Conservation (phyloP, 2,113 vertebrate genomes). For the Sinocyclocheilus maitianheensis region DNA sequence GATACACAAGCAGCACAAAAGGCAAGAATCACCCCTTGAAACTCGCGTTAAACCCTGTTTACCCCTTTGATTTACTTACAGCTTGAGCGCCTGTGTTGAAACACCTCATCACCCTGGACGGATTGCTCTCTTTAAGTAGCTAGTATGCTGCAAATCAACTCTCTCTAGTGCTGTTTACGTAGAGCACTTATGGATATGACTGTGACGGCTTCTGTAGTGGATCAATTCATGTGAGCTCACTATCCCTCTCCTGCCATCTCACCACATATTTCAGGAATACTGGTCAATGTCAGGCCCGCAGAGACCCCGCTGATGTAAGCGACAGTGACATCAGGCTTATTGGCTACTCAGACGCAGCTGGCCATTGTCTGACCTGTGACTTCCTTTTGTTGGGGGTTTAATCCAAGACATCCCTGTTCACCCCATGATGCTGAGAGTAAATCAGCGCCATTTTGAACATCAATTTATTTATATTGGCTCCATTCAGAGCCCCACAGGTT, state of each 20-base stretch:
- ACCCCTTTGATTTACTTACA: constrained; percentile 53
- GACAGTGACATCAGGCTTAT: constrained; percentile 72
- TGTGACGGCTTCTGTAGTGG: constrained; percentile 19
- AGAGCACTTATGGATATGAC: background rate
- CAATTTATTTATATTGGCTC: background rate
- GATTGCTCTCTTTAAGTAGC: constrained; percentile 35
- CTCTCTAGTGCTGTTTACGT: background rate
- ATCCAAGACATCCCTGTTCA: background rate
- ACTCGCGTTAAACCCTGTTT: constrained; percentile 46
- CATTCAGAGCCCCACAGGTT: too few relatives aligned
- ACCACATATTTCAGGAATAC: background rate
- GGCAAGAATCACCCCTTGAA: constrained; percentile 33
- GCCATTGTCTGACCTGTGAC: constrained; percentile 64
- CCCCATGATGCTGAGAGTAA: background rate
- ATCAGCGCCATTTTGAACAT: background rate
- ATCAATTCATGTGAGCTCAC: constrained; percentile 12
- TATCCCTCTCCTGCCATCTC: background rate
- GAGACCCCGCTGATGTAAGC: constrained; percentile 66
- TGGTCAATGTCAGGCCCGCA: background rate
- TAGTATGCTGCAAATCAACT: constrained; percentile 37
- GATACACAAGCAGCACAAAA: background rate
- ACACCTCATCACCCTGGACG: constrained; percentile 35
- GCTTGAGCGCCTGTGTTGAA: constrained; percentile 33
- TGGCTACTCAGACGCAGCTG: constrained; percentile 73
- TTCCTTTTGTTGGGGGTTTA: constrained; percentile 34